These are phyloP conservation scores for Smutsia gigantea DNA, from an alignment of 2,797 vertebrate genomes.

Conservation along the genomic window DNA sequence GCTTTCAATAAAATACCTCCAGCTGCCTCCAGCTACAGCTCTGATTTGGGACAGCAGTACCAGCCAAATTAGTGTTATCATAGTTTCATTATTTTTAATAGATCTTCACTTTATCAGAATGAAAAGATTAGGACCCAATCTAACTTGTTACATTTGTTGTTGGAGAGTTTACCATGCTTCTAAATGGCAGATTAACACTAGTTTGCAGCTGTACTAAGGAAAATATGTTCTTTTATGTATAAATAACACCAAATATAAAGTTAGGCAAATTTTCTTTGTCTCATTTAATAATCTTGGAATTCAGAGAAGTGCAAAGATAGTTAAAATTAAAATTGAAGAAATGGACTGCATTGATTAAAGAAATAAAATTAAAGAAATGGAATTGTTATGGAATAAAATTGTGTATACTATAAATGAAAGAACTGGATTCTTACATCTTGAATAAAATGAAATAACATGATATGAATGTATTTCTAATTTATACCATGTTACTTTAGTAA, in stretches of 20 bases:
- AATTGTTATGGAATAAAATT: neutral
- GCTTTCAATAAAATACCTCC: conserved; percentile 67
- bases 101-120: conserved; percentile 39
- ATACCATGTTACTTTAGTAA: no score
- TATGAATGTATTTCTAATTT: no score
- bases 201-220: neutral
- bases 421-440: neutral
- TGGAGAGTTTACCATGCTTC: neutral
- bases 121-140: conserved; percentile 38
- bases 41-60: conserved; percentile 55
- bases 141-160: neutral
- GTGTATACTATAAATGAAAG: neutral
- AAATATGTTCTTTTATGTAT: neutral
- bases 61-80: conserved; percentile 65
- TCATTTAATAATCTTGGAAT: neutral
- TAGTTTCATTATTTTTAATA: conserved; percentile 72
- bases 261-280: neutral
- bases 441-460: neutral
- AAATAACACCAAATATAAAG: neutral
- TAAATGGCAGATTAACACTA: neutral
- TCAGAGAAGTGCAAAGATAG: neutral
- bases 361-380: neutral
- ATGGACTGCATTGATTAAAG: no score
- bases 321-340: neutral
- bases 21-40: conserved; percentile 61